Evolutionary conservation across 92 coral and sea anemone species (phyloP).

Genomic region (Diadumene lineata): DNA sequence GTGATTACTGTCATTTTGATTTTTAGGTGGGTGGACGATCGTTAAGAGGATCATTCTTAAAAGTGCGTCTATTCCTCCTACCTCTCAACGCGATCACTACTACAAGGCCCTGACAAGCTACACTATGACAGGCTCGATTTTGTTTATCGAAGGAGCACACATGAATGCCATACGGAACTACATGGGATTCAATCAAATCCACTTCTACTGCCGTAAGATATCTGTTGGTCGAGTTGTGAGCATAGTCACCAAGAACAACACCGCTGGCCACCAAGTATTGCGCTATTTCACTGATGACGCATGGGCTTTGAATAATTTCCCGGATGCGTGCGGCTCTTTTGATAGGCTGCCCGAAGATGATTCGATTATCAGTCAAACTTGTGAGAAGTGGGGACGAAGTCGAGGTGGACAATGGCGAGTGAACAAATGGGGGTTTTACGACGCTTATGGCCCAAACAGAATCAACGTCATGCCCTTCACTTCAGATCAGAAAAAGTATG

Average conservation of each 20-base stretch:
- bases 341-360: conserved; percentile 24
- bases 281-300: conserved; percentile 17
- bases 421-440: conserved; percentile 8
- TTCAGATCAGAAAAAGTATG: not conserved
- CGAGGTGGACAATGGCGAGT: not conserved
- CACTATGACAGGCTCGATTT: not conserved
- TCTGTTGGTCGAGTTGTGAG: conserved; percentile 17
- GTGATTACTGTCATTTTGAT: too few species aligned
- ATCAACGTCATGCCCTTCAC: conserved; percentile 1
- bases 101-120: not conserved
- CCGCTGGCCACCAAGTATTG: conserved; percentile 14
- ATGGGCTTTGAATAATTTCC: conserved; percentile 8
- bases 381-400: conserved; percentile 11
- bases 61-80: not conserved
- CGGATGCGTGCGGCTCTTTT: conserved; percentile 22
- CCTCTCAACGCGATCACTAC: not conserved
- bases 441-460: not conserved
- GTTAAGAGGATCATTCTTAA: not conserved
- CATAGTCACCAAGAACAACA: conserved; percentile 12
- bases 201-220: conserved; percentile 10
- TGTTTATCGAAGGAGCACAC: not conserved
- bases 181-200: conserved; percentile 18
- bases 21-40: conserved; percentile 2
- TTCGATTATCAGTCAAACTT: conserved; percentile 5
- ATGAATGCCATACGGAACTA: conserved; percentile 3